Percentiles rank a stretch among this genome's conserved stretches.
phyloP scores from a whole-genome alignment of 2,888 invertebrate species.

The Neoaliturus tenellus region DNA sequence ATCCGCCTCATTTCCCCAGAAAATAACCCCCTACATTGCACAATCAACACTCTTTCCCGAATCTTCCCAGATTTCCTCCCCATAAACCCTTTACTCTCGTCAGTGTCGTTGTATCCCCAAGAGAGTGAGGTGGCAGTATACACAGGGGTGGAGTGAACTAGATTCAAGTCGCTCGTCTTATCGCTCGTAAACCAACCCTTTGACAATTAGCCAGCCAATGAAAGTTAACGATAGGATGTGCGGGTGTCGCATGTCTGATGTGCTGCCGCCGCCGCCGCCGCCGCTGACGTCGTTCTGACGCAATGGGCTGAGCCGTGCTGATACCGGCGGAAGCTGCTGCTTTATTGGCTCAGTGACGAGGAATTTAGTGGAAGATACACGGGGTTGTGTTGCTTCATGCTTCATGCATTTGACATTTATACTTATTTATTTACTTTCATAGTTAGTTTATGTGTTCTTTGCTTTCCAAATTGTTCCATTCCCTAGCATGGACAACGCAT shows the following conservation, averaged over 20 bases:
- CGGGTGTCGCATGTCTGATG: not conserved
- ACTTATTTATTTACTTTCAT: too few species aligned
- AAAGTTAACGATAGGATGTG: constrained; percentile 40
- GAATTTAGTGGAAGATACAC: not conserved
- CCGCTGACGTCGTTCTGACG: not conserved
- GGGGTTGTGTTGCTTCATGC: not conserved
- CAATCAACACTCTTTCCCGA: not conserved
- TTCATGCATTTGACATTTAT: too few species aligned
- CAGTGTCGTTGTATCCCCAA: not conserved
- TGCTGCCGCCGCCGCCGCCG: too few species aligned
- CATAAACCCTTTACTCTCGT: not conserved
- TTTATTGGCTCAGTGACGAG: not conserved
- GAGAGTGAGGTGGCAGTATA: not conserved
- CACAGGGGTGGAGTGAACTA: too few species aligned
- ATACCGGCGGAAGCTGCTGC: not conserved
- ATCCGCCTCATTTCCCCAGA: too few species aligned
- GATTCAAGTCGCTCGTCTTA: too few species aligned
- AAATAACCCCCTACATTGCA: not conserved
- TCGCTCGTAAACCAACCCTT: constrained; percentile 47
- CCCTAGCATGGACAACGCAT: too few species aligned
- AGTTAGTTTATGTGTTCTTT: too few species aligned
- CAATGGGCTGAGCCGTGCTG: constrained; percentile 6
- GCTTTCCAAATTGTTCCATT: too few species aligned
- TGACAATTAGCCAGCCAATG: constrained; percentile 47
- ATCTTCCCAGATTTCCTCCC: not conserved